Base-by-base conservation (phyloP, 2,888 invertebrate genomes). In the Thyatira batis region DNA sequence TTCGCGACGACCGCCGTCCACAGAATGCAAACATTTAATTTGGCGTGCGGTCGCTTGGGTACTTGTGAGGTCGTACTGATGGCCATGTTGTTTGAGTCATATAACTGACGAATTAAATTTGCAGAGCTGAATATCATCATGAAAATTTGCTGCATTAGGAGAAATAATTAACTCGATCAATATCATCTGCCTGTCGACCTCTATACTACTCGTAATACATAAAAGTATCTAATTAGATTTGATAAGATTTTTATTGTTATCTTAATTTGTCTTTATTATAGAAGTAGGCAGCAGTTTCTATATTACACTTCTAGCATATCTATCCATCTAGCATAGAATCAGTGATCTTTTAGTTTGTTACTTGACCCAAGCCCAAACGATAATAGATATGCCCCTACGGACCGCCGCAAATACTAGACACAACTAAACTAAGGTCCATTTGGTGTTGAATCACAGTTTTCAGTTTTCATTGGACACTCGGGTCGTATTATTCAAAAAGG, bases 1-100 rank as follows among this genome's bases (percentile, higher is more conserved):
- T 53, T 52, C 66, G 54, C 66, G 67, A 65, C 68, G 67, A 71
- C 50, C 63, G 58, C 60, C 54, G 62, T 52, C 71, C 73, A 55
- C 73, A 75, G 72, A 82, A 84, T 84, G 81, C 75, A 69, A 75
- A 76, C 80, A 71, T 82, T 84, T 82, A 76, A 84, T 85, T 82
- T 80, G 59, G 67, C 69, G 51, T 71, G 78, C 73, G 80, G 80
- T 80, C 77, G 76, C 71, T 73, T 74, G 67, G 65, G 67, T 65
- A 76, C 71, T 73, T 74, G 67, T 65, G 67, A 66, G 70, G 64
- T 73, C 63, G 64, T 63, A 77, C 71, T 69, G 65, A 68, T 70
- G 59, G 60, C 65, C 73, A 74, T 75, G 71, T 76, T 73, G 66
- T 48, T 45, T 53, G 52, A 54, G 30, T 33, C 52, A 51, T 50